phyloP scores from a whole-genome alignment of 2,888 invertebrate genomes.

The Poecilobothrus nobilitatus region DNA sequence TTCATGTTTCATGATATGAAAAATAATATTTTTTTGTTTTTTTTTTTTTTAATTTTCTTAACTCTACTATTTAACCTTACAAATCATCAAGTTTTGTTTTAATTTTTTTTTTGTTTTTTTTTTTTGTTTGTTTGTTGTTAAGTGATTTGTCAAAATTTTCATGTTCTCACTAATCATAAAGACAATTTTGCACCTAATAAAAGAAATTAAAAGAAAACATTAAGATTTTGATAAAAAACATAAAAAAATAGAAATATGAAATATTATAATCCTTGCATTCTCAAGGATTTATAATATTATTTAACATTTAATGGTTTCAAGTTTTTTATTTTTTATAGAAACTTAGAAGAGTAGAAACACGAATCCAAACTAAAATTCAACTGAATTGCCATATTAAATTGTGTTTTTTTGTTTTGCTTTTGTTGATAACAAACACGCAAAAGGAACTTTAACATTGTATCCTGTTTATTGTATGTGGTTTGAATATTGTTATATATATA shows the following conservation, averaged over 20 bases:
- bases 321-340: neutral
- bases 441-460: neutral
- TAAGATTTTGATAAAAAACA: conserved; percentile 1
- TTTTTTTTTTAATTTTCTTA: too few species aligned
- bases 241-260: neutral
- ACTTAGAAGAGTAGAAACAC: neutral
- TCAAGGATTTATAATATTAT: neutral
- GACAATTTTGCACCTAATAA: neutral
- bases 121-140: too few species aligned
- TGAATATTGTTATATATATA: too few species aligned
- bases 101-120: too few species aligned
- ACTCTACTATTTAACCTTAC: too few species aligned
- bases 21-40: too few species aligned
- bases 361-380: neutral
- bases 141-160: too few species aligned
- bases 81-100: too few species aligned
- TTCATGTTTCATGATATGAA: too few species aligned
- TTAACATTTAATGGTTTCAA: too few species aligned
- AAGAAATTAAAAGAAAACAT: neutral
- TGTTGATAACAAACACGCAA: neutral
- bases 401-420: too few species aligned
- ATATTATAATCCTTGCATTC: neutral
- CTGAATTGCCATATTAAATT: neutral
- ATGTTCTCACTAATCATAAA: neutral
- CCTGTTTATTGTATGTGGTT: too few species aligned